Conservation (phyloP, 1,140 invertebrate genomes). For the Mizuhopecten yessoensis region DNA sequence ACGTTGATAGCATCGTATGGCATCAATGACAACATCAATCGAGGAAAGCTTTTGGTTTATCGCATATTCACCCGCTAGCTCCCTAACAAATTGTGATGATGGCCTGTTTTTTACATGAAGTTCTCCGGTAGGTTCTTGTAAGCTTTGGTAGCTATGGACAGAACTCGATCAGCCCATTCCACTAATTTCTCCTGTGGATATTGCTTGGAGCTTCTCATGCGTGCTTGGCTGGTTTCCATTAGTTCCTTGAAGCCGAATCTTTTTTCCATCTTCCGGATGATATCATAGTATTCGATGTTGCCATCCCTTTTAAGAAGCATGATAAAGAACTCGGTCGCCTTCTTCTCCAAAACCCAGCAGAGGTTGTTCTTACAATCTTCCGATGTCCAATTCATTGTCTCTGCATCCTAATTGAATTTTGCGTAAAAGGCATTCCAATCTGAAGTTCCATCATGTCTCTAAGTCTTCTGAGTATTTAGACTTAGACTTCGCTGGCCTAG, state of each 20-base stretch:
- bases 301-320: conserved; percentile 11
- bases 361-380: conserved; percentile 41
- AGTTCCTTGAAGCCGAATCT: conserved; percentile 51
- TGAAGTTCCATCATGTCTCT: neutral
- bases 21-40: conserved; percentile 45
- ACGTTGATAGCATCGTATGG: neutral
- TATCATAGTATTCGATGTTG: neutral
- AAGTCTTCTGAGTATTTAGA: too few species aligned
- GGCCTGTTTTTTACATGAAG: conserved; percentile 48
- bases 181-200: conserved; percentile 37
- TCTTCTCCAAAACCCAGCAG: conserved; percentile 55
- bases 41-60: neutral
- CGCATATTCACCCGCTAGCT: conserved; percentile 43
- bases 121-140: conserved; percentile 46
- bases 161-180: conserved; percentile 56
- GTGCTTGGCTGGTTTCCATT: conserved; percentile 46
- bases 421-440: conserved; percentile 46
- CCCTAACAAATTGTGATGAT: conserved; percentile 45
- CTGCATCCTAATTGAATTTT: neutral
- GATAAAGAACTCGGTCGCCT: conserved; percentile 50
- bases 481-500: too few species aligned
- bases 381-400: neutral
- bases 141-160: conserved; percentile 41
- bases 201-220: conserved; percentile 41
- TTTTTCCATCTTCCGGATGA: conserved; percentile 40